Conservation (phyloP, 2,113 vertebrate genomes). For the Phylloscopus trochiloides region DNA sequence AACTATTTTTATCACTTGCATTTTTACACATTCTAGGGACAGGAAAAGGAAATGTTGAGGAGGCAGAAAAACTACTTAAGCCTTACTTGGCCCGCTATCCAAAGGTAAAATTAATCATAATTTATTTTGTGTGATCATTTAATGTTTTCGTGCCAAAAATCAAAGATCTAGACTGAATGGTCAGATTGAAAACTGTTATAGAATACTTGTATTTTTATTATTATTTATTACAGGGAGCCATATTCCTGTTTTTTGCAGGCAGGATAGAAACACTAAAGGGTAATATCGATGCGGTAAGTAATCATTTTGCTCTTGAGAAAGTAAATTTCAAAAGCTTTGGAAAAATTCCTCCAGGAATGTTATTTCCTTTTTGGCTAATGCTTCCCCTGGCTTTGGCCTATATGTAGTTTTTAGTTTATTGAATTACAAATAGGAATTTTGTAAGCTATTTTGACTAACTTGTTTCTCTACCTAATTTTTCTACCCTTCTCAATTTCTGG, state of each 20-base stretch:
- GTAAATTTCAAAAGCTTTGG: not conserved
- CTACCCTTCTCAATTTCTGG: not conserved
- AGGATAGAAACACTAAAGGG: conserved; percentile 97
- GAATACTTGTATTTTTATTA: conserved; percentile 56
- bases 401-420: not conserved
- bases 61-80: conserved; percentile 89
- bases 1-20: not conserved
- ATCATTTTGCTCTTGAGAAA: not conserved
- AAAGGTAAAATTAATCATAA: conserved; percentile 76
- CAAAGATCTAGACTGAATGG: not conserved
- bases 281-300: conserved; percentile 90
- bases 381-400: not conserved
- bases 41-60: conserved; percentile 90
- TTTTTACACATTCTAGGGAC: conserved; percentile 80
- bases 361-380: not conserved
- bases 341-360: not conserved
- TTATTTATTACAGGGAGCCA: conserved; percentile 85
- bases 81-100: conserved; percentile 92
- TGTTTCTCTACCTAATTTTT: not conserved
- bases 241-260: conserved; percentile 98
- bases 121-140: not conserved
- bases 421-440: not conserved
- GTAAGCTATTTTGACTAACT: not conserved
- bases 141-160: not conserved
- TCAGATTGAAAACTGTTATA: conserved; percentile 39